A percentile compares a stretch with the other conserved stretches of the same genome.
These are phyloP conservation scores for Pseudorhombus dupliciocellatus DNA, from an alignment of 2,113 vertebrate species.

Conservation along the genomic window DNA sequence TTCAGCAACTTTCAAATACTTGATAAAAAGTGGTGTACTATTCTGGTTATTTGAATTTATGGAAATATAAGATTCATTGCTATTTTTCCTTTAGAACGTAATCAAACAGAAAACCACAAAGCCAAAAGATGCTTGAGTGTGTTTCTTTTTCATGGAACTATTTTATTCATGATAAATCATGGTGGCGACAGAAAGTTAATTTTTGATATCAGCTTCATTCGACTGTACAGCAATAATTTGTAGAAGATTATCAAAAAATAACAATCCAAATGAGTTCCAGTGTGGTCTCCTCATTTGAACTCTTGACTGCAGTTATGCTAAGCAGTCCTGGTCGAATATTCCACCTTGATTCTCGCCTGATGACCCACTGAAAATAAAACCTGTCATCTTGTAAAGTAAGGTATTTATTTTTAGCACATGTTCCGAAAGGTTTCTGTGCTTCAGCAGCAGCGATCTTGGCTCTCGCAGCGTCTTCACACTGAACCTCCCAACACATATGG, in stretches of 20 bases:
- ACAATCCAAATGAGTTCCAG: not conserved
- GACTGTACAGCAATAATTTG: too few species aligned
- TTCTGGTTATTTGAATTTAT: not conserved
- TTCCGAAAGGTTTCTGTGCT: conserved; percentile 37
- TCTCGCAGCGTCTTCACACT: conserved; percentile 48
- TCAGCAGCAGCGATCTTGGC: conserved; percentile 49
- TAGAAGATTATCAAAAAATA: not conserved
- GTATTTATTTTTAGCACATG: conserved; percentile 68
- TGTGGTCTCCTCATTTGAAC: not conserved
- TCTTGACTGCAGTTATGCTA: not conserved
- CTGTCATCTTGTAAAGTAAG: conserved; percentile 23
- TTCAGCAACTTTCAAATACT: not conserved
- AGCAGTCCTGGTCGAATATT: not conserved
- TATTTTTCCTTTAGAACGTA: not conserved
- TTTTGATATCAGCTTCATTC: too few species aligned
- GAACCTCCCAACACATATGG: conserved; percentile 55
- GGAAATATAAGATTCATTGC: not conserved
- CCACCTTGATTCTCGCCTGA: not conserved
- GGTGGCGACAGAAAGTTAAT: too few species aligned
- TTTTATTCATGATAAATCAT: too few species aligned
- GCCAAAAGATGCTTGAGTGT: not conserved
- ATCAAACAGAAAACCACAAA: not conserved
- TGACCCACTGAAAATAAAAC: conserved; percentile 19
- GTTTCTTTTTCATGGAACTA: not conserved
- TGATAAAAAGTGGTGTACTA: not conserved